These are phyloP conservation scores for Ivindomyrus marchei DNA, from an alignment of 2,113 vertebrate species.

Conservation along the genomic window DNA sequence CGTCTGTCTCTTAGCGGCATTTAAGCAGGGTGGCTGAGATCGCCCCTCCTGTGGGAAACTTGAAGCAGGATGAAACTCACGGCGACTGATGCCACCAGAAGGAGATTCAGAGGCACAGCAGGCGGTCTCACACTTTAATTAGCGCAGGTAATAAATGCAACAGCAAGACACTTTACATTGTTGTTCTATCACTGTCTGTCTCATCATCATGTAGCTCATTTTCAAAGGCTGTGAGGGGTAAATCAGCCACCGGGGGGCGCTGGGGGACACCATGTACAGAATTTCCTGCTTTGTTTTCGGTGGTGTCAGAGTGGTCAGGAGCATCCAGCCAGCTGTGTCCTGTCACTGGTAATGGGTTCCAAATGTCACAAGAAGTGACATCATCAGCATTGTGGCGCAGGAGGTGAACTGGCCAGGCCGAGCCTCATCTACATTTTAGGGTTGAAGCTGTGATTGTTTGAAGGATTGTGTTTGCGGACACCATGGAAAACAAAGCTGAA, in stretches of 20 bases:
- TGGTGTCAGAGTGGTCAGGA: neutral
- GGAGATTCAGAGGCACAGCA: constrained; percentile 14
- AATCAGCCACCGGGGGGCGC: neutral
- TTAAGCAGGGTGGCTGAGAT: constrained; percentile 37
- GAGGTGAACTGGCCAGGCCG: neutral
- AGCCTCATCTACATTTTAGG: neutral
- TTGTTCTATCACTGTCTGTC: constrained; percentile 44
- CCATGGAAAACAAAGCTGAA: neutral
- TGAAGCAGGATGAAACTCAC: neutral
- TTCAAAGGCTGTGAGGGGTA: neutral
- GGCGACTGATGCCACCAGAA: neutral
- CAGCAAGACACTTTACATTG: constrained; percentile 40
- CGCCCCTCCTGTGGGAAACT: neutral
- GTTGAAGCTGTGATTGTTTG: neutral
- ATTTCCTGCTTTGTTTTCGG: neutral
- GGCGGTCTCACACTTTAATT: constrained; percentile 51
- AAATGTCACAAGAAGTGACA: neutral
- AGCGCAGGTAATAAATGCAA: constrained; percentile 32
- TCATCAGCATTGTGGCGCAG: neutral
- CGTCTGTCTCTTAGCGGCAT: constrained; percentile 42
- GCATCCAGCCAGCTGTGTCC: neutral
- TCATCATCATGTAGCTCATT: constrained; percentile 28
- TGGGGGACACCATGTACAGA: neutral
- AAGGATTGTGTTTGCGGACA: neutral
- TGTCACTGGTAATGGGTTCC: neutral